These are phyloP conservation scores for Melipona quadrifasciata DNA, from an alignment of 1,140 invertebrate genomes.

Conservation along the genomic window DNA sequence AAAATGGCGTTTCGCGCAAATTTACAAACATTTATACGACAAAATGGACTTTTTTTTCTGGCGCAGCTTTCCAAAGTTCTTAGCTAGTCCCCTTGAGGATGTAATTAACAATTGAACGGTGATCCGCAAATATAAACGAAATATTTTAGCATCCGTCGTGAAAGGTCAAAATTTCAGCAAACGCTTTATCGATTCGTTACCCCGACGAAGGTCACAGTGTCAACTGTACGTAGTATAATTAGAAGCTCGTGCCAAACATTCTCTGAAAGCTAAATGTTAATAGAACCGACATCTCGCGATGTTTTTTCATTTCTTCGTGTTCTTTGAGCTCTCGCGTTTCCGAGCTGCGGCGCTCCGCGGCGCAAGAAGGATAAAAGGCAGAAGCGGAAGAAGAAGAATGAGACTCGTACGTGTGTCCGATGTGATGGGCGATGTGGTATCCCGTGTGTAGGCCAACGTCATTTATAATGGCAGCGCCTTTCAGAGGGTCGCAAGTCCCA, in stretches of 20 bases:
- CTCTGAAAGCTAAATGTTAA: background rate
- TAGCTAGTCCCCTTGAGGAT: too few species aligned
- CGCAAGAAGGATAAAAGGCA: too few species aligned
- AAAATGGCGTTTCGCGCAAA: too few species aligned
- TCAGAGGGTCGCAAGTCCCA: constrained; percentile 83
- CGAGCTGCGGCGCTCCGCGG: background rate
- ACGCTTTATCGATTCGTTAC: background rate
- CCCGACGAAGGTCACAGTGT: background rate
- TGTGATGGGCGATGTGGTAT: constrained; percentile 84
- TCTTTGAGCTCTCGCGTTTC: too few species aligned
- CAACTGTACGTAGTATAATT: background rate
- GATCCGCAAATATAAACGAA: too few species aligned
- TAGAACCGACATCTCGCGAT: too few species aligned
- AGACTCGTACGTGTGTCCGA: constrained; percentile 84
- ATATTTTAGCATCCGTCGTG: background rate
- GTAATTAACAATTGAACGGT: too few species aligned
- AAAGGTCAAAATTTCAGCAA: background rate
- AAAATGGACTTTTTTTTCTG: too few species aligned
- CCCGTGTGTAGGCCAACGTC: constrained; percentile 83
- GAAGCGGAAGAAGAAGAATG: background rate
- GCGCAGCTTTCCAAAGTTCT: too few species aligned
- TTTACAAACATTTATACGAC: too few species aligned
- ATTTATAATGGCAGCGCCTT: constrained; percentile 83
- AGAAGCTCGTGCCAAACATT: too few species aligned
- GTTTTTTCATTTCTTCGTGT: background rate